These are phyloP conservation scores for Tokudaia tokunoshimensis DNA, from an alignment of 2,797 vertebrate species.

Conservation along the genomic window DNA sequence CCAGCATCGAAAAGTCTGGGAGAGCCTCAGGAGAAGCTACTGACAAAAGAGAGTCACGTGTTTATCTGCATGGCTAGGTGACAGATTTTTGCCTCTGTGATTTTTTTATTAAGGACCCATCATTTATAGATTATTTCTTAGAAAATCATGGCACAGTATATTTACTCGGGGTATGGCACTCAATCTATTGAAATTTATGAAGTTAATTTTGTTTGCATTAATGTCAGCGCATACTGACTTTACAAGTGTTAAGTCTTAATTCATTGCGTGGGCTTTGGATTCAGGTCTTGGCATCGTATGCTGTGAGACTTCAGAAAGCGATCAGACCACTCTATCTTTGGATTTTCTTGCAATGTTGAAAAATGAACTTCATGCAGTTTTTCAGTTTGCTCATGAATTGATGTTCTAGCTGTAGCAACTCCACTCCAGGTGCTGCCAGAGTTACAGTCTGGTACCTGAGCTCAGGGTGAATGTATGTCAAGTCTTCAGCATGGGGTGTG, in stretches of 20 bases:
- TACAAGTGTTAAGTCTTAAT: background rate
- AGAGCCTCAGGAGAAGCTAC: slow-evolving; percentile 20
- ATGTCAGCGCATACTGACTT: slow-evolving; percentile 8
- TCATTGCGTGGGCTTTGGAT: background rate
- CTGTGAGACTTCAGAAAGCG: background rate
- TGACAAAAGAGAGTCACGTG: slow-evolving; percentile 48
- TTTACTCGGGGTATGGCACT: slow-evolving; percentile 40
- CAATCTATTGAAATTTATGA: slow-evolving; percentile 43
- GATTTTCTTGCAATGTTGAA: background rate
- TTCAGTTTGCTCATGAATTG: background rate
- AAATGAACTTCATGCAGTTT: background rate
- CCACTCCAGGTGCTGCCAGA: background rate
- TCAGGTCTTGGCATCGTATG: background rate
- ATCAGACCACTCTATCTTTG: background rate
- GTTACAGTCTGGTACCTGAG: background rate
- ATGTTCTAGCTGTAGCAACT: background rate
- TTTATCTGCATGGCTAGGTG: slow-evolving; percentile 1
- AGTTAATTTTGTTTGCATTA: slow-evolving; percentile 60
- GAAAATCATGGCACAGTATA: slow-evolving; percentile 21
- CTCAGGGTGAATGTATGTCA: background rate
- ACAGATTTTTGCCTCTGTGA: background rate
- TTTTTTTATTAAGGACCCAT: slow-evolving; percentile 45
- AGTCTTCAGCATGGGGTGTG: background rate
- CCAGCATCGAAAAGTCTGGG: background rate
- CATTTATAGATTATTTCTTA: slow-evolving; percentile 34